Conservation (phyloP, 2,888 invertebrate genomes). For the Merodon equestris region DNA sequence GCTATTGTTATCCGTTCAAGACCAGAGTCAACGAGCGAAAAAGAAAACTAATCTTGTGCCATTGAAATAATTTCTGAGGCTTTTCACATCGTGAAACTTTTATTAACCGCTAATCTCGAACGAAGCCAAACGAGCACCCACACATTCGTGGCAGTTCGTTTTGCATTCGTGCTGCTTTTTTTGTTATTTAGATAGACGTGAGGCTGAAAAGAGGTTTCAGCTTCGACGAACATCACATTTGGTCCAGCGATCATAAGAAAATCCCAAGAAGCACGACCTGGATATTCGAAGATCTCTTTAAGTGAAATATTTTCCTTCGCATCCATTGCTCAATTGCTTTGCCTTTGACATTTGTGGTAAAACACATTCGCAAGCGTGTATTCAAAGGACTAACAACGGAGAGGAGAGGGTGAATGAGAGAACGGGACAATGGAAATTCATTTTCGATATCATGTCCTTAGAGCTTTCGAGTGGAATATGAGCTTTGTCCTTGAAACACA, state of each 20-base stretch:
- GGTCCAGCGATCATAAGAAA: too few species aligned
- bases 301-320: too few species aligned
- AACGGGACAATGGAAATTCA: neutral
- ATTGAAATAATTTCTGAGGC: neutral
- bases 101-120: neutral
- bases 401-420: neutral
- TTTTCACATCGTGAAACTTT: neutral
- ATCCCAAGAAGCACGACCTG: too few species aligned
- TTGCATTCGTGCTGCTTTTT: too few species aligned
- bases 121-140: too few species aligned
- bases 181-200: too few species aligned
- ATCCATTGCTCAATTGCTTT: conserved; percentile 4
- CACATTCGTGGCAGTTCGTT: too few species aligned
- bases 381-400: neutral
- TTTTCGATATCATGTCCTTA: conserved; percentile 9
- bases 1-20: too few species aligned
- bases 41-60: too few species aligned
- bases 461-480: neutral
- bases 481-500: conserved; percentile 17
- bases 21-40: too few species aligned
- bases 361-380: conserved; percentile 1
- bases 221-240: neutral
- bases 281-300: too few species aligned
- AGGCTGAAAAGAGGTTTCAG: neutral
- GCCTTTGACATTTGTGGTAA: conserved; percentile 19